Percentiles rank a stretch among this genome's conserved stretches.
These are phyloP conservation scores for Poecilus cupreus DNA, from an alignment of 2,888 invertebrate species.

Conservation along the genomic window DNA sequence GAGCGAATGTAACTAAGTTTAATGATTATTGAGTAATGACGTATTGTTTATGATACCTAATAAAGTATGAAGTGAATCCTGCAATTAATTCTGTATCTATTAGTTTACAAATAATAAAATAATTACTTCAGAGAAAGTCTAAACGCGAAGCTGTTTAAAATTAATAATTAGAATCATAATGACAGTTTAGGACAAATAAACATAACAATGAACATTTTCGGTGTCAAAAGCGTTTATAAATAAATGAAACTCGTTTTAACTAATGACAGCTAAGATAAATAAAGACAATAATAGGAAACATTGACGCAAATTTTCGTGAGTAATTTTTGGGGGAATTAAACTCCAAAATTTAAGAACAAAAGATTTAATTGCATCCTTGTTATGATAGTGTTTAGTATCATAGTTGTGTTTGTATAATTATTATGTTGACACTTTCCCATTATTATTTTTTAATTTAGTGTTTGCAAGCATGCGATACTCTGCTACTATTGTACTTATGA, in stretches of 20 bases:
- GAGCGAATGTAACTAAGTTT: not conserved
- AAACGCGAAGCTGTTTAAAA: not conserved
- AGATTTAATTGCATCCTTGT: conserved; percentile 52
- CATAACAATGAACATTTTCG: not conserved
- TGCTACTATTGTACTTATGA: conserved; percentile 14
- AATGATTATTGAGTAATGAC: conserved; percentile 13
- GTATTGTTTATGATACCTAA: not conserved
- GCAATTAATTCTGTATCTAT: not conserved
- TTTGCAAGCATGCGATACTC: conserved; percentile 18
- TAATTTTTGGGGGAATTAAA: not conserved
- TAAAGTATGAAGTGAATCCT: not conserved
- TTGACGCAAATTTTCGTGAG: not conserved
- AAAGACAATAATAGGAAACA: not conserved
- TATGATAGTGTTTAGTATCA: conserved; percentile 44
- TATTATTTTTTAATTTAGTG: conserved; percentile 53
- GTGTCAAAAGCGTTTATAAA: not conserved
- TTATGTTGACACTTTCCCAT: conserved; percentile 56
- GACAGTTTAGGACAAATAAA: not conserved
- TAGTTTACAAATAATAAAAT: not conserved
- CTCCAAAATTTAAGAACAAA: conserved; percentile 39
- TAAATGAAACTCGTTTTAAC: not conserved
- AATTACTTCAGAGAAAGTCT: conserved; percentile 3
- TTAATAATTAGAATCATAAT: not conserved
- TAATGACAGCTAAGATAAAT: not conserved
- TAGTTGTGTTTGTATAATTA: conserved; percentile 34